These are phyloP conservation scores for Hylia prasina DNA, from an alignment of 2,113 vertebrate species.

Conservation along the genomic window DNA sequence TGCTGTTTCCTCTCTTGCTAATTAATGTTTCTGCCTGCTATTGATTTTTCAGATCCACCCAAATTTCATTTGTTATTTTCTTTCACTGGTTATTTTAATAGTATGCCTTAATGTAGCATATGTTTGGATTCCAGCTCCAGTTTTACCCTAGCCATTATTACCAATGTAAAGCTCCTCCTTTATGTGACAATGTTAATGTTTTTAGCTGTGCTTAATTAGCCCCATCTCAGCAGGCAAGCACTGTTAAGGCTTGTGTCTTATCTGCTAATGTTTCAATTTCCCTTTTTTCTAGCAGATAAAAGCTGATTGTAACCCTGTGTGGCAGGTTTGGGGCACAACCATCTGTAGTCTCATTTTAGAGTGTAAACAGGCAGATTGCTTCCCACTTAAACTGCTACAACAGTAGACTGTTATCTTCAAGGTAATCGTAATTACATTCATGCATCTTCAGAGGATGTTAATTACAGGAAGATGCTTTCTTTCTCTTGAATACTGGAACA, in stretches of 20 bases:
- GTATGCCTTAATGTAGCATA: neutral
- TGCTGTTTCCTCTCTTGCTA: neutral
- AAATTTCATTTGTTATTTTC: neutral
- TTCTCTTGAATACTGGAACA: neutral
- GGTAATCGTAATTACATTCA: neutral
- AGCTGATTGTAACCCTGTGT: neutral
- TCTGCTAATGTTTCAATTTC: neutral
- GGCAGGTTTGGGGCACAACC: neutral
- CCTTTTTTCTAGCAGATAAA: neutral
- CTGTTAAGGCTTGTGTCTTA: neutral
- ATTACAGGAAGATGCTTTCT: neutral
- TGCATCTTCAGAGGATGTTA: neutral
- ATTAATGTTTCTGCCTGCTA: neutral
- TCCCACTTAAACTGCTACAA: neutral
- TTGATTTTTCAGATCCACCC: neutral
- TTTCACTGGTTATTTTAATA: constrained; percentile 5
- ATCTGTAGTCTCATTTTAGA: neutral
- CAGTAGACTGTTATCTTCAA: neutral
- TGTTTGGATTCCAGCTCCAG: neutral
- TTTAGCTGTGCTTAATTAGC: neutral
- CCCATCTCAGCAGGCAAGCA: neutral
- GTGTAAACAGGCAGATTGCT: neutral
- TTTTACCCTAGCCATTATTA: neutral
- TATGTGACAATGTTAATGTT: neutral
- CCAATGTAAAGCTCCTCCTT: neutral